Evolutionary conservation across 1,140 invertebrate species (phyloP), one percentile per base, ranked within the genome.

Genomic region (Uloborus diversus): DNA sequence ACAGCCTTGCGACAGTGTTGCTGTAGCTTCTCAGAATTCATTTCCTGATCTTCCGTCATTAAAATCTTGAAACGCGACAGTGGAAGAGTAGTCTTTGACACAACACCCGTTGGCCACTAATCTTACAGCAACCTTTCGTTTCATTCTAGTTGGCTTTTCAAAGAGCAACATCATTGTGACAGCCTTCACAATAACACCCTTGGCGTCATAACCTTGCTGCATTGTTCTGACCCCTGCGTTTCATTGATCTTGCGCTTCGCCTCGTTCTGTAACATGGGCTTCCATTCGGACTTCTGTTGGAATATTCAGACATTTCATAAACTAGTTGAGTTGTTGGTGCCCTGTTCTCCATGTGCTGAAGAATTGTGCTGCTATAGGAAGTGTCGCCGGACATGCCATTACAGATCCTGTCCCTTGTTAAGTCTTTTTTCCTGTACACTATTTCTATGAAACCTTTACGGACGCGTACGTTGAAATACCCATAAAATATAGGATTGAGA

Each of bases 401-500:
- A 62, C 73, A 78, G 27, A 66, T 27, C 35, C 62, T 51, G 47
- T 78, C 42, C 69, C 49, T 59, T 27, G 61, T 68, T 33, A 69
- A 49, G 13, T 81, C 79, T 37, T 69, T 75, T 37, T 81, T 81
- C 17, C 64, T 35, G 70, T 81, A 81, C 5, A 81, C 70, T 7
- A 81, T 81, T 47, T 81, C 79, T 7, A 81, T 81, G 51, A 81
- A 81, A 47, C 73, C 71, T 32, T 82, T 80, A 17, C 79, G 62
- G 0, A 85, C 56, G 2, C 83, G 62, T 3, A 88, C 84, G 80
- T 88, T 88, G 83, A 88, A 88, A 73, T 85, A 86, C 35, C 86
- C 87, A 82, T 88, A 88, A 32, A 88, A 82, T 5, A 88, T 68
- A 0, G 88, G 88, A 81, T 88, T 88, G 4, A 88, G 78, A 25